These are phyloP conservation scores for Orycteropus afer DNA, from an alignment of 2,113 vertebrate genomes.

Conservation along the genomic window DNA sequence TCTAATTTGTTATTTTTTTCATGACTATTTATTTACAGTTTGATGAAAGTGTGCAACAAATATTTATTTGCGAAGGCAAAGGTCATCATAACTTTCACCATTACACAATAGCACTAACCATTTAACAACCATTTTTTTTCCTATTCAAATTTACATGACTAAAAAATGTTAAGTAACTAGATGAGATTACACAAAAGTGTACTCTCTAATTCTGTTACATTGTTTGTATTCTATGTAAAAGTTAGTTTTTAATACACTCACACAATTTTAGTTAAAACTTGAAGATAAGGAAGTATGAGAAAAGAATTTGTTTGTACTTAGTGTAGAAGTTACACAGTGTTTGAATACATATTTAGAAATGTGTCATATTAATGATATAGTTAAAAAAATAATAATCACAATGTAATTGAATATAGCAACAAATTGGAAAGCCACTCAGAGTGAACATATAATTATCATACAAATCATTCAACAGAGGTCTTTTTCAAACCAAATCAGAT, in stretches of 20 bases:
- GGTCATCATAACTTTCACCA: constrained; percentile 79
- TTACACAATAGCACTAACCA: constrained; percentile 80
- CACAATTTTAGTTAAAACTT: constrained; percentile 66
- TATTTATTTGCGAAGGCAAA: constrained; percentile 80
- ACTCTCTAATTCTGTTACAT: constrained; percentile 81
- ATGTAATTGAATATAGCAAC: constrained; percentile 45
- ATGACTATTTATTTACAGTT: neutral
- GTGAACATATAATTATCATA: neutral
- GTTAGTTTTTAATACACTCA: constrained; percentile 81
- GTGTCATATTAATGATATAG: constrained; percentile 30
- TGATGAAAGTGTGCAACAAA: constrained; percentile 75
- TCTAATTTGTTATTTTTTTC: neutral
- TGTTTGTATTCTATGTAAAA: constrained; percentile 74
- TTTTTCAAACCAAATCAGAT: constrained; percentile 31
- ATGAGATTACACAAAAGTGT: constrained; percentile 80
- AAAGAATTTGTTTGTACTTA: constrained; percentile 28
- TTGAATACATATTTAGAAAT: constrained; percentile 38
- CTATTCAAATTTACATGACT: constrained; percentile 79
- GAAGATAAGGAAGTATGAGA: neutral
- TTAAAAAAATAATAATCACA: constrained; percentile 47
- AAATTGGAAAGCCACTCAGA: constrained; percentile 40
- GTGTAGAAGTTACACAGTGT: constrained; percentile 6
- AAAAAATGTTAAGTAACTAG: constrained; percentile 81
- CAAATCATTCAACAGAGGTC: neutral
- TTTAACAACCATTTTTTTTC: constrained; percentile 80